Percentiles rank a stretch among this genome's conserved stretches.
Evolutionary conservation across 2,797 vertebrate genomes (phyloP).

Genomic region (Darevskia nairensis): DNA sequence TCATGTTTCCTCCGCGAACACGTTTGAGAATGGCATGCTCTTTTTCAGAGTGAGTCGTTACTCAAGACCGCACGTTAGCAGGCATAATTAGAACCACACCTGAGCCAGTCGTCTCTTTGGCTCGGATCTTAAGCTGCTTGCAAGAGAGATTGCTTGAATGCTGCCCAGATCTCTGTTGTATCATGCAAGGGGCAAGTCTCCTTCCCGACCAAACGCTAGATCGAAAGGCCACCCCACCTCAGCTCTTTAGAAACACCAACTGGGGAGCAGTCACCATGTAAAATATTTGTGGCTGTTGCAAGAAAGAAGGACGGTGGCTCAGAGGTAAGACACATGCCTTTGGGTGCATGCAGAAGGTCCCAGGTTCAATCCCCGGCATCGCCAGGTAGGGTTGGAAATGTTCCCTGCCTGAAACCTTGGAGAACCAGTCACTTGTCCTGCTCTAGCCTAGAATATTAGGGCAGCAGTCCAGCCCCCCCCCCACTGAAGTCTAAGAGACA

Average conservation of each 20-base stretch:
- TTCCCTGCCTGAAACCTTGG: too few species aligned
- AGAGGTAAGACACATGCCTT: too few species aligned
- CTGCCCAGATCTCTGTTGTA: not conserved
- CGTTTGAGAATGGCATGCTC: slow-evolving; percentile 50
- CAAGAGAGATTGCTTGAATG: slow-evolving; percentile 36
- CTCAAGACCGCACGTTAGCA: slow-evolving; percentile 61
- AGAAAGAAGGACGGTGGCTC: too few species aligned
- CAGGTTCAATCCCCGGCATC: too few species aligned
- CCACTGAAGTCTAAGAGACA: too few species aligned
- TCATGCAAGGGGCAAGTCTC: slow-evolving; percentile 62
- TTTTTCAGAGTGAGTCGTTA: slow-evolving; percentile 54
- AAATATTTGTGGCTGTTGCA: not conserved
- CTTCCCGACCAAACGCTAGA: slow-evolving; percentile 32
- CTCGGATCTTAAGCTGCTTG: slow-evolving; percentile 30
- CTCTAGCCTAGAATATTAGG: not conserved
- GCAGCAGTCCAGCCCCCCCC: not conserved
- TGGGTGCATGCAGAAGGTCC: too few species aligned
- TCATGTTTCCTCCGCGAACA: slow-evolving; percentile 48
- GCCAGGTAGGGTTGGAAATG: too few species aligned
- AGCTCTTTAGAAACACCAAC: slow-evolving; percentile 5
- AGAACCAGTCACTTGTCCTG: not conserved
- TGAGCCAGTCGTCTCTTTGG: slow-evolving; percentile 41
- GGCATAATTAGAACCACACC: slow-evolving; percentile 65
- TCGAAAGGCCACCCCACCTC: slow-evolving; percentile 31
- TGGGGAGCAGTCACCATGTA: not conserved